A percentile compares a stretch with the other conserved stretches of the same genome.
phyloP scores from a whole-genome alignment of 2,113 vertebrate genomes.

The Rana temporaria region DNA sequence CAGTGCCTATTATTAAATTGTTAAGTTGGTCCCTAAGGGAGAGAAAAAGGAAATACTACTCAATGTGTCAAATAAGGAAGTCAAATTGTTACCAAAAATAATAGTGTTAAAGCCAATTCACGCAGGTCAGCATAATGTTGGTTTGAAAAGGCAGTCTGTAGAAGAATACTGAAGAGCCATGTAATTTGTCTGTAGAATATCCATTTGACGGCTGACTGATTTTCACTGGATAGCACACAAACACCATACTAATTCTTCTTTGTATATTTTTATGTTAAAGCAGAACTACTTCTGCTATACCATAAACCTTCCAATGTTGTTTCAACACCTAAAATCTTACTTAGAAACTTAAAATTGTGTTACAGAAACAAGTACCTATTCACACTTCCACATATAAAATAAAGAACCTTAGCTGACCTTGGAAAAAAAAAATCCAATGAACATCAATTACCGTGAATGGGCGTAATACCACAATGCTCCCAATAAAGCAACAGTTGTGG shows the following conservation, averaged over 20 bases:
- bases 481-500: too few relatives aligned
- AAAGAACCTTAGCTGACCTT: neutral
- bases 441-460: neutral
- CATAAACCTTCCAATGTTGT: neutral
- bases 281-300: neutral
- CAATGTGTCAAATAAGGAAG: conserved; percentile 52
- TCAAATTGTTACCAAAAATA: conserved; percentile 52
- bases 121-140: conserved; percentile 17
- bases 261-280: conserved; percentile 5
- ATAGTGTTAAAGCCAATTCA: conserved; percentile 45
- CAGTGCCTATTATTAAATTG: conserved; percentile 50
- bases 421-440: neutral
- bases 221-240: neutral
- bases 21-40: conserved; percentile 47
- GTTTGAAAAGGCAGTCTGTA: conserved; percentile 21
- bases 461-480: too few relatives aligned
- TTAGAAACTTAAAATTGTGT: neutral
- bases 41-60: conserved; percentile 53
- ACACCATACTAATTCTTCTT: neutral
- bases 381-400: neutral
- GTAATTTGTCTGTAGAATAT: conserved; percentile 23
- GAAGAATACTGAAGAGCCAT: conserved; percentile 44
- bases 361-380: neutral
- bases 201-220: neutral
- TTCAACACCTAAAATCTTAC: neutral